Evolutionary conservation across 2,888 invertebrate species (phyloP), one percentile per base, ranked within the genome.

Genomic region (Acrocyrtus sp.): DNA sequence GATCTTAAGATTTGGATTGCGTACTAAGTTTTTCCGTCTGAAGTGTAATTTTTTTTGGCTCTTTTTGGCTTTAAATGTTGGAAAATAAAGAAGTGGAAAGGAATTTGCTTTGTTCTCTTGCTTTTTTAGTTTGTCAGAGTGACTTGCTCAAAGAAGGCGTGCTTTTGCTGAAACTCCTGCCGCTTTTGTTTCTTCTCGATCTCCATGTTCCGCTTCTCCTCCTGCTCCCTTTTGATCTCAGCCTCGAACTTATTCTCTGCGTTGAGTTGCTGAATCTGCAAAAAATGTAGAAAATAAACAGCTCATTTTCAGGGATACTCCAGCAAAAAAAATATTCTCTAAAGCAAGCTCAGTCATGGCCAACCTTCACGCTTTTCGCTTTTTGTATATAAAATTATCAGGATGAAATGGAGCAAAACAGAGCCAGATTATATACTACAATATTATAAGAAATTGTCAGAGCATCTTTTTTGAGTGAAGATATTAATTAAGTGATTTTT

Each of bases 221-320:
- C 95, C 83, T 96, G 95, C 83, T 97, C 96, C 84, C 92, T 90
- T 73, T 92, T 89, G 77, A 97, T 96, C 86, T 97, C 97, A 79
- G 92, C 90, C 83, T 96, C 96, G 85, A 96, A 96, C 86, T 95
- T 95, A 83, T 91, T 94, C 68, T 90, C 88, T 82, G 91, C 90
- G 10, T 91, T 85, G 76, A 95, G 88, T 83, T 95, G 92, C 82
- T 93, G 93, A 82, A 97, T 96, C 90, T 91, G 84, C 34, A 85
- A 85, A 62, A 76, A 72, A 77, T 75, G 78, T 74, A 65, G 6
- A 53, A 53, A 22, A 5, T 22, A 54, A 12, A 29, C 34, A 8
- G 10, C 29, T 29, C 8, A 54, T 15, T 3, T 24, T 51, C 10
- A 51, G 24, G n/a, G n/a, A n/a, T n/a, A n/a, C 39, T 15, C 39